phyloP scores from a whole-genome alignment of 2,113 vertebrate species.

The Nansenia antarctica region DNA sequence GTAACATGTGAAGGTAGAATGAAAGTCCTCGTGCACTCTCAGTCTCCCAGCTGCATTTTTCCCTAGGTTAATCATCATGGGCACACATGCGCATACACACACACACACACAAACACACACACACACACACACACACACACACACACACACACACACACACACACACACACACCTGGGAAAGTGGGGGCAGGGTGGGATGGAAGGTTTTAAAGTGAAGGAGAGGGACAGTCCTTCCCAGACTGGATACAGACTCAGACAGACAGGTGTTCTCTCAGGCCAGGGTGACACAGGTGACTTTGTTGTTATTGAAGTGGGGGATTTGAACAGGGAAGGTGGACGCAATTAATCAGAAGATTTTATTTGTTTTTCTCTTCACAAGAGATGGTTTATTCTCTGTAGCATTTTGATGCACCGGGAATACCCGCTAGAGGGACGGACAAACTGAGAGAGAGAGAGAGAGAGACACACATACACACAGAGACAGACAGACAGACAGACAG shows the following conservation, averaged over 20 bases:
- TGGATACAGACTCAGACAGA: not conserved
- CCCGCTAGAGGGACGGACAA: not conserved
- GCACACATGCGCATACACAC: not conserved
- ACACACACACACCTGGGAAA: not conserved
- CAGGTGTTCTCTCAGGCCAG: not conserved
- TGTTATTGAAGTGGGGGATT: too few relatives aligned
- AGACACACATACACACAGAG: not conserved
- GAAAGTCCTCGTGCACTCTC: too few relatives aligned
- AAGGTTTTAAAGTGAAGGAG: conserved; percentile 24
- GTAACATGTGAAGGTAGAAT: too few relatives aligned
- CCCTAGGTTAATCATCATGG: not conserved
- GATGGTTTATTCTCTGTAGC: not conserved
- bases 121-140: not conserved
- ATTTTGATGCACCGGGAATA: not conserved
- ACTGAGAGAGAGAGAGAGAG: not conserved
- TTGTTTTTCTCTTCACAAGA: not conserved
- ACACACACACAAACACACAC: not conserved
- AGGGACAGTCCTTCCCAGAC: conserved; percentile 39
- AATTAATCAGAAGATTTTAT: too few relatives aligned
- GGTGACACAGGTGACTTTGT: too few relatives aligned
- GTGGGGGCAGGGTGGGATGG: not conserved
- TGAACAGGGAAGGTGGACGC: too few relatives aligned
- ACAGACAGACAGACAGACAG: not conserved
- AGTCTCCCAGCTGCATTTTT: too few relatives aligned
- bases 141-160: not conserved